Evolutionary conservation across 2,797 vertebrate genomes (phyloP).

Genomic region (Hypotaenidia okinawae): DNA sequence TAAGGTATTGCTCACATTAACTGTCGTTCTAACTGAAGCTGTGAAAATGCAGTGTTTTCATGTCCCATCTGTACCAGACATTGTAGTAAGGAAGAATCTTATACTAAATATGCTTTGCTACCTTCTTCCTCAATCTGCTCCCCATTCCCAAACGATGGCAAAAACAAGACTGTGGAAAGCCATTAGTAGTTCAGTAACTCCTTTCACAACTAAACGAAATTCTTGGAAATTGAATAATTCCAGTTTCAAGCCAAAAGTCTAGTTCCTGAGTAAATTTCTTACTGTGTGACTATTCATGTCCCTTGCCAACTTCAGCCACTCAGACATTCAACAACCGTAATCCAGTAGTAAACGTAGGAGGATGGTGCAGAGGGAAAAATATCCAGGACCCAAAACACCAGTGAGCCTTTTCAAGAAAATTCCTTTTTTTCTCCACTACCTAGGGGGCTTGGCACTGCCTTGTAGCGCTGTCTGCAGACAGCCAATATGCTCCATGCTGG

Average conservation of each 20-base stretch:
- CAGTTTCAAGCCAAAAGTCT: background rate
- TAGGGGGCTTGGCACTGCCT: background rate
- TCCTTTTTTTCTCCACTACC: background rate
- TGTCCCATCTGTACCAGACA: background rate
- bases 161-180: background rate
- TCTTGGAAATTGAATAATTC: background rate
- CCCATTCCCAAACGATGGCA: background rate
- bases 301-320: background rate
- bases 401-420: background rate
- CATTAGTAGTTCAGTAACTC: background rate
- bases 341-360: background rate
- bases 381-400: background rate
- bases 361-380: background rate
- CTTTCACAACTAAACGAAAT: background rate
- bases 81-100: background rate
- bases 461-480: fast-evolving
- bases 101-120: background rate
- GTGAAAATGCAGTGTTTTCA: background rate
- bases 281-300: background rate
- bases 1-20: background rate
- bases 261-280: background rate
- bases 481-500: fast-evolving
- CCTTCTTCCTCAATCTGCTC: background rate
- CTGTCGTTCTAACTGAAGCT: background rate
- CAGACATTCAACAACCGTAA: background rate